These are phyloP conservation scores for Ptilorrhoa leucosticta DNA, from an alignment of 2,113 vertebrate species.

Conservation along the genomic window DNA sequence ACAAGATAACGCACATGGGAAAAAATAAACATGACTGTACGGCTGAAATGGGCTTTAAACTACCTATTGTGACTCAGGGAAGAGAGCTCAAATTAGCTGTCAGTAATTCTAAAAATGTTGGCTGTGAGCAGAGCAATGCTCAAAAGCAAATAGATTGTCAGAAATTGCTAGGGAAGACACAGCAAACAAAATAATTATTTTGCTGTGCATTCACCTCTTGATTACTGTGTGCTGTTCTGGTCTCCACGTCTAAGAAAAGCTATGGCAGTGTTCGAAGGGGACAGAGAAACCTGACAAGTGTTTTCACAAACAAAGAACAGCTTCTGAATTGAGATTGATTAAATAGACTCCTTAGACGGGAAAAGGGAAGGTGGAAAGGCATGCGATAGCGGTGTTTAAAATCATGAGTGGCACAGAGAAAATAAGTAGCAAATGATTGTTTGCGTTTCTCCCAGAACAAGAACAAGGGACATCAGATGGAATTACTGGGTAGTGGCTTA, in stretches of 20 bases:
- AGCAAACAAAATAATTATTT: constrained; percentile 28
- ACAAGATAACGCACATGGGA: background rate
- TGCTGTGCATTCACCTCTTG: constrained; percentile 10
- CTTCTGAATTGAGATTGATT: constrained; percentile 49
- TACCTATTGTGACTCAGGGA: background rate
- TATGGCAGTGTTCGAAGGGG: background rate
- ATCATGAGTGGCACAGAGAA: constrained; percentile 34
- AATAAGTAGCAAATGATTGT: constrained; percentile 51
- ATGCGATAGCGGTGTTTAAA: background rate
- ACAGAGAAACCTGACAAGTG: background rate
- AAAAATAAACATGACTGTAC: background rate
- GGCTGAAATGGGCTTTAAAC: background rate
- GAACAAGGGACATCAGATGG: background rate
- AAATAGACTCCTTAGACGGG: background rate
- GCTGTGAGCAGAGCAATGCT: background rate
- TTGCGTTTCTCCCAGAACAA: background rate
- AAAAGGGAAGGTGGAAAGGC: background rate
- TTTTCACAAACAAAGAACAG: background rate
- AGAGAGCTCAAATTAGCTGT: background rate
- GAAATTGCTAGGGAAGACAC: constrained; percentile 2
- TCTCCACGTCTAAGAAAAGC: background rate
- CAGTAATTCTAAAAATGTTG: constrained; percentile 16
- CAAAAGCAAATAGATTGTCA: background rate
- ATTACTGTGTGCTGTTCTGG: background rate
- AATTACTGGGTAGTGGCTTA: background rate